Evolutionary conservation across 2,797 vertebrate species (phyloP).

Genomic region (Hoplostethus atlanticus): DNA sequence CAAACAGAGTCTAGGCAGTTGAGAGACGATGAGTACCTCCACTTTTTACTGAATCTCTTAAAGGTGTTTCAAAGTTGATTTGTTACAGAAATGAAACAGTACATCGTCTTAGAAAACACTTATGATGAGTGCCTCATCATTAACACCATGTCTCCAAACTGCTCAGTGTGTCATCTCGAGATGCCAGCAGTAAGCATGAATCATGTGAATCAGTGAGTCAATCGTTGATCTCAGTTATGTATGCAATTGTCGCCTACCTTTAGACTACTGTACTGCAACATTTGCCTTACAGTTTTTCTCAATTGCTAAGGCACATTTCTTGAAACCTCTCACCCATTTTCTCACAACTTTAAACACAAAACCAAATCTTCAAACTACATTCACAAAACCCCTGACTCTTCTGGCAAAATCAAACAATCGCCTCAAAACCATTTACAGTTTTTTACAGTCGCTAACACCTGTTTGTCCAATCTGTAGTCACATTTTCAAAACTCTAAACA

Average conservation of each 20-base stretch:
- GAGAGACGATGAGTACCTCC: constrained; percentile 19
- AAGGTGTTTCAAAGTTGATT: constrained; percentile 32
- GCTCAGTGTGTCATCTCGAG: constrained; percentile 29
- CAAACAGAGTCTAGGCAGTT: constrained; percentile 19
- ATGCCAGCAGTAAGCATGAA: constrained; percentile 6
- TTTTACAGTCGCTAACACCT: too few species aligned
- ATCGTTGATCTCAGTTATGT: background rate
- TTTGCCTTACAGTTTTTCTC: constrained; percentile 14
- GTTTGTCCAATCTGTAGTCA: too few species aligned
- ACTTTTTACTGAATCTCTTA: constrained; percentile 18
- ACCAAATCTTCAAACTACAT: too few species aligned
- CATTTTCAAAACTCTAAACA: too few species aligned
- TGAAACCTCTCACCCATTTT: too few species aligned
- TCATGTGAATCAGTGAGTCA: too few species aligned
- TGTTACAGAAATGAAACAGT: constrained; percentile 16
- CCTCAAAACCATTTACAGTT: too few species aligned
- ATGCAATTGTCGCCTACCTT: constrained; percentile 6
- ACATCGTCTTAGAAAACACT: constrained; percentile 28
- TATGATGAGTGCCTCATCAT: constrained; percentile 4
- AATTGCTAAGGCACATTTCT: too few species aligned
- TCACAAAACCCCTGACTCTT: too few species aligned
- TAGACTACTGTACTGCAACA: background rate
- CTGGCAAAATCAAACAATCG: too few species aligned
- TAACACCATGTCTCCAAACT: constrained; percentile 34
- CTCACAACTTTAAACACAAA: too few species aligned